These are phyloP conservation scores for Rhimphoctona megacephalus DNA, from an alignment of 2,888 invertebrate species.

Conservation along the genomic window DNA sequence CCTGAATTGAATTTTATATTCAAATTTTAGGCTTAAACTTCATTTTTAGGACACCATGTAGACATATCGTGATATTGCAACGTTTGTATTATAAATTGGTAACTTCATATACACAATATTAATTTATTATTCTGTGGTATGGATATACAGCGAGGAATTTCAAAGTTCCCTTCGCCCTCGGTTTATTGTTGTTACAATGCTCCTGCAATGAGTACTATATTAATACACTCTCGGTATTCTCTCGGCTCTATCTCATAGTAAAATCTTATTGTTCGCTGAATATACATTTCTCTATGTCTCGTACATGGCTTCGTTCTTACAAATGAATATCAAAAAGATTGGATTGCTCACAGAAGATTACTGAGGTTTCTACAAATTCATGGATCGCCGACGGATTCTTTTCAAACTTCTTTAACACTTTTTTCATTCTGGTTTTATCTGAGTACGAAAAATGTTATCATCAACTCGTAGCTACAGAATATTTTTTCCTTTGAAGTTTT, in stretches of 20 bases:
- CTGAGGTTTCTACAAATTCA: conserved; percentile 24
- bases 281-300: conserved; percentile 37
- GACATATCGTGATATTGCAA: conserved; percentile 30
- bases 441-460: not conserved
- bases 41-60: not conserved
- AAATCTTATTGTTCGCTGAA: conserved; percentile 64
- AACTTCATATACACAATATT: conserved; percentile 48
- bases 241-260: conserved; percentile 50
- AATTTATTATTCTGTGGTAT: conserved; percentile 53
- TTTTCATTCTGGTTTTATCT: not conserved
- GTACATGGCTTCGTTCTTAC: conserved; percentile 39
- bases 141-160: conserved; percentile 15
- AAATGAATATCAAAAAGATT: conserved; percentile 62
- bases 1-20: not conserved
- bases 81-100: conserved; percentile 46
- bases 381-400: conserved; percentile 22
- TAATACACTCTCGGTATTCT: conserved; percentile 45
- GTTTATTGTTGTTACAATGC: conserved; percentile 40
- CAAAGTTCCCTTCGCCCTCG: conserved; percentile 13
- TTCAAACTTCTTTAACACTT: not conserved
- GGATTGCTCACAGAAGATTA: conserved; percentile 34
- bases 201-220: conserved; percentile 53
- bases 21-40: not conserved
- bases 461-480: not conserved
- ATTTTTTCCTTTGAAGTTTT: not conserved